phyloP scores from a whole-genome alignment of 2,113 vertebrate species.

The Tricholaema leucomelas region DNA sequence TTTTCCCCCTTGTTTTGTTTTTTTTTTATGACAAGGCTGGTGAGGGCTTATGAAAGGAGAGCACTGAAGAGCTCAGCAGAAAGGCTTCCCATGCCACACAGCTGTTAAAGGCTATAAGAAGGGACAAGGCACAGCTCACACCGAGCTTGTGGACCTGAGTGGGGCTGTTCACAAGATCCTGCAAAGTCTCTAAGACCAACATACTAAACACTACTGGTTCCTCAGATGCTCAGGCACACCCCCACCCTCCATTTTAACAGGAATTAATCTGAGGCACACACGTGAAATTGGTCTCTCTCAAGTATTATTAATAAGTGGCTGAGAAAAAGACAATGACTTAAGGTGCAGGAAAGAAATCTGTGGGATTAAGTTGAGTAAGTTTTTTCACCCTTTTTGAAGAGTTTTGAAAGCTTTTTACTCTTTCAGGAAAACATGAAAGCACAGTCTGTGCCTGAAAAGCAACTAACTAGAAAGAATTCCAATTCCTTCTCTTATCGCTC shows the following conservation, averaged over 20 bases:
- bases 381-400: conserved; percentile 1
- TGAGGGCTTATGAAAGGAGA: not conserved
- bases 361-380: not conserved
- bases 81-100: not conserved
- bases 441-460: not conserved
- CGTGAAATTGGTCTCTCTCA: not conserved
- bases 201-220: not conserved
- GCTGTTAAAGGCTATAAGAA: not conserved
- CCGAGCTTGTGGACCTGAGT: not conserved
- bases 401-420: not conserved
- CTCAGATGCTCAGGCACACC: not conserved
- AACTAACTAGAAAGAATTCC: not conserved
- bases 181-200: not conserved
- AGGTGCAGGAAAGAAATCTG: not conserved
- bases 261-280: not conserved
- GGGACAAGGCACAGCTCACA: not conserved
- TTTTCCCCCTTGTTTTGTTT: too few relatives aligned
- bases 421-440: conserved; percentile 3
- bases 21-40: not conserved
- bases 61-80: not conserved
- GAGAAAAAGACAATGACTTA: not conserved
- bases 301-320: not conserved
- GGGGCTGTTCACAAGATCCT: fast-evolving
- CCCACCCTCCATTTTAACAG: not conserved
- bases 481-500: not conserved